Conservation (phyloP, 2,888 invertebrate genomes). For the Parnassius smintheus region DNA sequence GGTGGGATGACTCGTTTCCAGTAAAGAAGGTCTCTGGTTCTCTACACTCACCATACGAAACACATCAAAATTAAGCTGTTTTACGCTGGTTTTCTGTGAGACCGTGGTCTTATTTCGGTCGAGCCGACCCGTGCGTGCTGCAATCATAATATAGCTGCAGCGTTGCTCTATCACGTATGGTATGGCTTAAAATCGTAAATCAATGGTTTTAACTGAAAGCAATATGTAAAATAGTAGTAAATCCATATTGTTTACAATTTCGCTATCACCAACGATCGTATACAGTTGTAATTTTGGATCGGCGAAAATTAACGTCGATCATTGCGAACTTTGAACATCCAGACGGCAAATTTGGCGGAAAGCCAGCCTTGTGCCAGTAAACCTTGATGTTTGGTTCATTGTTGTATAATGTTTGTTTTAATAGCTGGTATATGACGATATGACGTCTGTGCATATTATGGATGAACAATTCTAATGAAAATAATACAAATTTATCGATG, state of each 20-base stretch:
- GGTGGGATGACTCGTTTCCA: no score
- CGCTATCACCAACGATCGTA: not conserved
- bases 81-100: no score
- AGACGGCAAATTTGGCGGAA: constrained; percentile 53
- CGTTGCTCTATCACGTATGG: no score
- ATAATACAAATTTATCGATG: constrained; percentile 15
- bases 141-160: no score
- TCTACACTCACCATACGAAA: no score
- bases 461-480: constrained; percentile 14
- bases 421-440: constrained; percentile 32
- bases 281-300: not conserved
- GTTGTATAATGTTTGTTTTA: constrained; percentile 37
- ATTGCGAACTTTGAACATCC: constrained; percentile 50
- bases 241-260: no score
- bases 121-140: no score
- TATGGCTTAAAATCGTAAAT: not conserved
- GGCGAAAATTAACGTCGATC: constrained; percentile 53
- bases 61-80: no score
- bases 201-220: not conserved
- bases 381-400: constrained; percentile 53
- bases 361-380: constrained; percentile 48
- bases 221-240: constrained; percentile 5
- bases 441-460: constrained; percentile 31
- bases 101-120: no score
- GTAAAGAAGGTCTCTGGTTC: no score